Base-by-base conservation (phyloP, 2,888 invertebrate species). In the Dyspetes luteomarginatus region DNA sequence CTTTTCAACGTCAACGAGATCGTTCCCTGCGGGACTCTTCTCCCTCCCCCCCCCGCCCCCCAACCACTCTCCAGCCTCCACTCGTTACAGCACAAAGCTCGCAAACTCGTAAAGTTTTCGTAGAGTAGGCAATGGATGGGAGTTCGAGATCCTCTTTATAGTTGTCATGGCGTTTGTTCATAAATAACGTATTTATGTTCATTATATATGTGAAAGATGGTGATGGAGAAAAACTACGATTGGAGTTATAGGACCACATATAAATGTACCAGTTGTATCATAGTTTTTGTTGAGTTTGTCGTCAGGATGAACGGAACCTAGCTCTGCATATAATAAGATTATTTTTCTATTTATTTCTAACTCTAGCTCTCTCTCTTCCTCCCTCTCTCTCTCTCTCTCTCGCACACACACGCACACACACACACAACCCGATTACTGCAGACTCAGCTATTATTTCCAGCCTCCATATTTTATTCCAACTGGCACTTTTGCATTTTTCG, bases 71-170 rank as follows among this genome's bases (percentile, higher is more conserved):
- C 22, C 19, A 15, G 36, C 55, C 15, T 28, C 17, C 22, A 36
- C 52, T 17, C 24, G 22, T 48, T 43, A 30, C 58, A 73, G 73
- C 73, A 68, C 77, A 69, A 81, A 73, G 55, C 77, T 77, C 26
- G 64, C 77, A 68, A 81, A 67, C 77, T 81, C 77, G 81, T 65
- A 77, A 77, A 77, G 68, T 81, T 81, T 68, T 26, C 77, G 24
- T 24, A 52, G 64, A 28, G 28, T 9, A 24, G 56, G 41, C 22
- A 24, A 56, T 22, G 56, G 52, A 73, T 62, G 64, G 56, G 69
- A 73, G 77, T 65, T 77, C 55, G 81, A 73, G 73, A 65, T 77
- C 64, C 81, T 81, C 73, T 77, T 81, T 77, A 81, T 81, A 77
- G 68, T 68, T 64, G 64, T 72, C 50, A 56, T 48, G 52, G 77